phyloP scores from a whole-genome alignment of 1,140 invertebrate genomes.

The Megathymus violae region DNA sequence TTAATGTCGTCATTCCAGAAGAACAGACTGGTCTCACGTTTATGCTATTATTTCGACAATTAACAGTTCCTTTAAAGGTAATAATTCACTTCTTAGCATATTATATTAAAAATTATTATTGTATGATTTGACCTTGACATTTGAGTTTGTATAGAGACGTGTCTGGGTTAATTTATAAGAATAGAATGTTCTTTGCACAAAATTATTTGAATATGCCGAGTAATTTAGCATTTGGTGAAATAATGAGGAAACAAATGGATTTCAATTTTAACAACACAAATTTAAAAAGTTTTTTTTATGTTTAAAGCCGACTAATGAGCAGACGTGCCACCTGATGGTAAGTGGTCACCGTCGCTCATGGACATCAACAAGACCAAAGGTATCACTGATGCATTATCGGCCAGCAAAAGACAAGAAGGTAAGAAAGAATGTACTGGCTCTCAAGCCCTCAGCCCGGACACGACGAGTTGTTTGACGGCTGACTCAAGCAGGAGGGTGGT shows the following conservation, averaged over 20 bases:
- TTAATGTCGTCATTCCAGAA: not conserved
- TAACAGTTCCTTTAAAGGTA: constrained; percentile 2
- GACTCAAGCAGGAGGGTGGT: too few species aligned
- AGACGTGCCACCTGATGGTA: too few species aligned
- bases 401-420: too few species aligned
- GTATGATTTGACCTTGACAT: constrained; percentile 34
- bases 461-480: too few species aligned
- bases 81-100: constrained; percentile 9
- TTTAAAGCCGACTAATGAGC: too few species aligned
- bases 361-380: too few species aligned
- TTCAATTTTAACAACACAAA: too few species aligned
- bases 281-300: too few species aligned
- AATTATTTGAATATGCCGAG: constrained; percentile 4
- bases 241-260: not conserved
- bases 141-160: constrained; percentile 31
- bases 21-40: constrained; percentile 4
- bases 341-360: too few species aligned
- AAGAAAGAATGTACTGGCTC: too few species aligned
- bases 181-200: constrained; percentile 12
- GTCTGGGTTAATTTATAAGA: constrained; percentile 28
- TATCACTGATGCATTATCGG: too few species aligned
- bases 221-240: constrained; percentile 6
- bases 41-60: not conserved
- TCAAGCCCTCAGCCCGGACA: too few species aligned
- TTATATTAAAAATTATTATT: constrained; percentile 15